Evolutionary conservation across 2,888 invertebrate genomes (phyloP), one percentile per base, ranked within the genome.

Genomic region (Bellardia bayeri): DNA sequence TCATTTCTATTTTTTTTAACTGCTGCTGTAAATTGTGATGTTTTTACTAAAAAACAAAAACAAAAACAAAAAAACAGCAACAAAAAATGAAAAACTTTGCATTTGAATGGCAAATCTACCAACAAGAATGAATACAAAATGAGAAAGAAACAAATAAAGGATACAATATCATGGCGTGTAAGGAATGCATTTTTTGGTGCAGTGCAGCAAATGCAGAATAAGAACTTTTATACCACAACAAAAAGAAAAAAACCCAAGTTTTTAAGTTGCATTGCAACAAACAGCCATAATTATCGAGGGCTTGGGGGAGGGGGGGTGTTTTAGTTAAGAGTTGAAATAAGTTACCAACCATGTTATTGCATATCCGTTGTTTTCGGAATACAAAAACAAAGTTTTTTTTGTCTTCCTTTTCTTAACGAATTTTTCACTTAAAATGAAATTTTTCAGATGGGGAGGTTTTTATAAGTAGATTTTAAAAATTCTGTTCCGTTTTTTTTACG

Each of bases 11-110:
- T 64, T 58, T 74, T 54, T 85, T 64, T 75, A 71, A 87, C 85
- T 87, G 87, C 87, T 87, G 87, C 87, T 87, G 87, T 87, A 87
- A 87, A 87, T 87, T 85, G 87, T 87, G 85, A 87, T 87, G 87
- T 87, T 87, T 85, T 85, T 42, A 74, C 51, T 30, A 37, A 80
- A 87, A 51, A 79, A 72, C 9, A 58, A 66, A 72, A 45, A 72
- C 23, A 51, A 49, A 16, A 40, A 64, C 63, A 75, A 40, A 58
- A 56, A 23, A 83, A 74, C 75, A 45, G 79, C 72, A 75, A 78
- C 72, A 82, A 64, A 81, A 64, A 81, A 23, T 23, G 23, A 63
- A 71, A 85, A 76, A 85, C n/a, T 81, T 63, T n/a, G 69, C 75
- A 81, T 75, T 85, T 81, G 56, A 69, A 75, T 9, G 74, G 84